A percentile compares a stretch with the other conserved stretches of the same genome.
phyloP scores from a whole-genome alignment of 2,888 invertebrate species.

The Dermolepida albohirtum region DNA sequence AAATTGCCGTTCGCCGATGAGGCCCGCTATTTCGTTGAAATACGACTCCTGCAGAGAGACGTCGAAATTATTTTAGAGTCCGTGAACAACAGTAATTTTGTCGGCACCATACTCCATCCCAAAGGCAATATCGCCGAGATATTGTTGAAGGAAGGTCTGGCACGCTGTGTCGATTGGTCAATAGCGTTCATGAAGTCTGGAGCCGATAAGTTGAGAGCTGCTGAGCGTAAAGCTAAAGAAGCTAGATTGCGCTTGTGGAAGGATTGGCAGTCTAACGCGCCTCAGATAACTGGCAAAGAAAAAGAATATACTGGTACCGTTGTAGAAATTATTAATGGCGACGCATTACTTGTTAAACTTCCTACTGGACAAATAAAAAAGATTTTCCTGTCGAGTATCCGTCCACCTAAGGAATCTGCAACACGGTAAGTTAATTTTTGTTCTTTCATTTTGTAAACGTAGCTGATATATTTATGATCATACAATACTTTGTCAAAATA shows the following conservation, averaged over 20 bases:
- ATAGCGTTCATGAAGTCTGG: slow-evolving; percentile 85
- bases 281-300: slow-evolving; percentile 80
- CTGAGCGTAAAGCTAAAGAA: slow-evolving; percentile 90
- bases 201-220: slow-evolving; percentile 84
- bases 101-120: slow-evolving; percentile 94
- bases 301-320: slow-evolving; percentile 87
- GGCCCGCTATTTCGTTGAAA: slow-evolving; percentile 94
- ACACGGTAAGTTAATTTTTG: slow-evolving; percentile 56
- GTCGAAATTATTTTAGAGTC: slow-evolving; percentile 92
- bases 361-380: slow-evolving; percentile 85
- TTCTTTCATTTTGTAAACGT: not conserved
- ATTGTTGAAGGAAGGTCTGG: slow-evolving; percentile 85
- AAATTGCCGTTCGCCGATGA: slow-evolving; percentile 85
- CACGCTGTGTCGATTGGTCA: slow-evolving; percentile 94
- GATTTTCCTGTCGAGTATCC: slow-evolving; percentile 94
- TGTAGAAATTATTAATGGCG: slow-evolving; percentile 93
- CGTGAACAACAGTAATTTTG: slow-evolving; percentile 91
- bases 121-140: slow-evolving; percentile 94
- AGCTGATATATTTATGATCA: not conserved
- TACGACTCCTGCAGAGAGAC: slow-evolving; percentile 89
- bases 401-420: slow-evolving; percentile 88
- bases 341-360: slow-evolving; percentile 88
- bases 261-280: slow-evolving; percentile 83
- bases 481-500: too few species aligned
- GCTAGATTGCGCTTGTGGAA: slow-evolving; percentile 90